Evolutionary conservation across 2,113 vertebrate species (phyloP).

Genomic region (Platysternon megacephalum): DNA sequence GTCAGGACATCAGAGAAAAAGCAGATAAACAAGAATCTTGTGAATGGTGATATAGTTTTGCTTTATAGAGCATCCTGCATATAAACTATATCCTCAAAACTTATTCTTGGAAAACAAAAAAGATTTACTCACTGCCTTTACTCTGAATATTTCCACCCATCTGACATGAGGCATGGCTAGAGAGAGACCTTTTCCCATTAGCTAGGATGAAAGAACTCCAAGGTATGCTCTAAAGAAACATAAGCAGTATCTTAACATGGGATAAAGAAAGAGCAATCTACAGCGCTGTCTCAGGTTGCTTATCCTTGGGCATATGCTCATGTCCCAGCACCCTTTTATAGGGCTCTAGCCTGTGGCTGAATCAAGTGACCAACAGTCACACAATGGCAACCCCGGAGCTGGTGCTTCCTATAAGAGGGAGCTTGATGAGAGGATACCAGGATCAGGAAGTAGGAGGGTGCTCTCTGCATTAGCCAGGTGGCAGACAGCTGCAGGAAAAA

Average conservation of each 20-base stretch:
- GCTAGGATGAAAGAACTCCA: background rate
- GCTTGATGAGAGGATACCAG: constrained; percentile 41
- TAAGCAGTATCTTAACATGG: background rate
- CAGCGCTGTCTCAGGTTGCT: background rate
- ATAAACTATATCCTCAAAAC: background rate
- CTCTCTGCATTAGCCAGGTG: constrained; percentile 40
- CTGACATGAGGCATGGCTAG: background rate
- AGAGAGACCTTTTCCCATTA: background rate
- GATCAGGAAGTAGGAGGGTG: constrained; percentile 38
- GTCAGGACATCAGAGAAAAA: background rate
- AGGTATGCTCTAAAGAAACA: background rate
- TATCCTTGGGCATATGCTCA: background rate
- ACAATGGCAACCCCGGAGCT: constrained; percentile 27
- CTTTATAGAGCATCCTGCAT: background rate
- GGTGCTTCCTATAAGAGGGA: constrained; percentile 1
- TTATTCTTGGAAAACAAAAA: background rate
- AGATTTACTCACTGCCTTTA: background rate
- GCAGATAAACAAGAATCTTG: background rate
- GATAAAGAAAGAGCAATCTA: background rate
- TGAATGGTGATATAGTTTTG: background rate
- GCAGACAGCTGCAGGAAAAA: background rate
- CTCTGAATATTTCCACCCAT: background rate
- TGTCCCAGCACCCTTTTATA: constrained; percentile 56
- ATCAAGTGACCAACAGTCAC: constrained; percentile 51
- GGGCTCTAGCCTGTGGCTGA: constrained; percentile 49